These are phyloP conservation scores for Apodemus speciosus DNA, from an alignment of 2,113 vertebrate species.

Conservation along the genomic window DNA sequence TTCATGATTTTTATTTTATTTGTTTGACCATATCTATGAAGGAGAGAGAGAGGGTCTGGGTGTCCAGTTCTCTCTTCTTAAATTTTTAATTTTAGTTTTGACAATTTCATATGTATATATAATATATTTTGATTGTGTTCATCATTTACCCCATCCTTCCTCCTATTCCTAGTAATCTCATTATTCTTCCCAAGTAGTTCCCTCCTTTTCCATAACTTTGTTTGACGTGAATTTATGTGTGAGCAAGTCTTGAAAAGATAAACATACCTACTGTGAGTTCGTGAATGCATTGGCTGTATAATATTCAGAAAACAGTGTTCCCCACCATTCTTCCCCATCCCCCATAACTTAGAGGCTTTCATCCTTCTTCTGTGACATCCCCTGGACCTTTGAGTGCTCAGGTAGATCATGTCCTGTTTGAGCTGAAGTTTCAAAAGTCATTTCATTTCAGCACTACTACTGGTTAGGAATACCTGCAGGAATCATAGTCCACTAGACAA, in stretches of 20 bases:
- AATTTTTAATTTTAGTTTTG: not conserved
- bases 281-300: not conserved
- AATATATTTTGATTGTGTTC: not conserved
- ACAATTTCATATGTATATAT: not conserved
- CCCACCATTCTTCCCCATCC: not conserved
- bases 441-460: not conserved
- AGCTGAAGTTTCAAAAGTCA: not conserved
- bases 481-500: not conserved
- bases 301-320: not conserved
- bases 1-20: not conserved
- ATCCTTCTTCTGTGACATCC: not conserved
- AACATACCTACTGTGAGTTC: not conserved
- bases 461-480: not conserved
- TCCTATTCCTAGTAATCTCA: no score
- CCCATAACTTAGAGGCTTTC: not conserved
- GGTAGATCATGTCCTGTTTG: not conserved
- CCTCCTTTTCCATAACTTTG: not conserved
- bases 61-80: not conserved
- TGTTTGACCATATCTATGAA: not conserved
- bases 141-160: not conserved
- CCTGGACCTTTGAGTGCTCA: not conserved
- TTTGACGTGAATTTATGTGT: not conserved
- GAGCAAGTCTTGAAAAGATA: not conserved
- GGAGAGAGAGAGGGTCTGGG: not conserved
- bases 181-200: not conserved